Percentiles rank a stretch among this genome's conserved stretches.
phyloP scores from a whole-genome alignment of 2,888 invertebrate species.

The Chrysodeixis includens region DNA sequence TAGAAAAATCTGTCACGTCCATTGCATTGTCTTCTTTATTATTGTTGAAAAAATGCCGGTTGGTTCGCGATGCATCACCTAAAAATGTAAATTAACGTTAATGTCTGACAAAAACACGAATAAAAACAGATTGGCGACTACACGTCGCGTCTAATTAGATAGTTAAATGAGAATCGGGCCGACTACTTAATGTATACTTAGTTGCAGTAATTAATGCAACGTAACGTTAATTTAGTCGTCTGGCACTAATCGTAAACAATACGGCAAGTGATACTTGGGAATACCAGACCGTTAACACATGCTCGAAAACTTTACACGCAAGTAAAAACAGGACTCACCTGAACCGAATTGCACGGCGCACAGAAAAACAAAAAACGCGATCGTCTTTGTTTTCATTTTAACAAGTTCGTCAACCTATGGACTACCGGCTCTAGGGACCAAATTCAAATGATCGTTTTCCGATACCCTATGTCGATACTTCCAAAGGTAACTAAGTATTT shows the following conservation, averaged over 20 bases:
- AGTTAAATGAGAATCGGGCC: constrained; percentile 1
- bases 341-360: constrained; percentile 62
- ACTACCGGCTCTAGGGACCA: constrained; percentile 82
- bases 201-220: constrained; percentile 29
- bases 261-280: constrained; percentile 20
- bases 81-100: constrained; percentile 20
- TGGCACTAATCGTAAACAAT: constrained; percentile 21
- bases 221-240: constrained; percentile 26
- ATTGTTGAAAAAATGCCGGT: constrained; percentile 58
- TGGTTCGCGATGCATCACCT: constrained; percentile 41
- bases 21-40: constrained; percentile 73
- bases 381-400: constrained; percentile 77
- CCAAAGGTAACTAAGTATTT: constrained; percentile 80
- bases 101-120: neutral
- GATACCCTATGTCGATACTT: constrained; percentile 77
- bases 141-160: constrained; percentile 16
- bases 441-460: constrained; percentile 80
- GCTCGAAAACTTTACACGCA: constrained; percentile 4
- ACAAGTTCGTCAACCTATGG: constrained; percentile 61
- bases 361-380: constrained; percentile 65
- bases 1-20: constrained; percentile 85
- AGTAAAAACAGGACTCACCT: constrained; percentile 64
- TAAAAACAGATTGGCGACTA: neutral
- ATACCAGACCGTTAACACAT: constrained; percentile 9
- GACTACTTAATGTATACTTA: constrained; percentile 17